These are phyloP conservation scores for Natator depressus DNA, from an alignment of 2,113 vertebrate species.

Conservation along the genomic window DNA sequence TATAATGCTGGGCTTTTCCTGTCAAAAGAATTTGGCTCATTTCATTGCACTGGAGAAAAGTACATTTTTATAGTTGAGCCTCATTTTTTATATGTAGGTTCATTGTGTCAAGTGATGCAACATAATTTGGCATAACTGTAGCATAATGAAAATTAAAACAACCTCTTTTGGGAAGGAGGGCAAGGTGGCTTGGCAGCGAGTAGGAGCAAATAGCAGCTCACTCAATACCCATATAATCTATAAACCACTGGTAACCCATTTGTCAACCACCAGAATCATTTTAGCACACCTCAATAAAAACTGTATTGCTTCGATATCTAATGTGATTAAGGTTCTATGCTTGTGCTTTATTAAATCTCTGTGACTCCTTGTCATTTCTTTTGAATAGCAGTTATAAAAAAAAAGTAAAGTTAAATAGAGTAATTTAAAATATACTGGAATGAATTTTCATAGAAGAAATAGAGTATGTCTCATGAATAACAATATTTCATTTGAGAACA, in stretches of 20 bases:
- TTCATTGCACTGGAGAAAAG: neutral
- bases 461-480: neutral
- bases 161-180: neutral
- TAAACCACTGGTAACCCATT: constrained; percentile 22
- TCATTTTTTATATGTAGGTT: neutral
- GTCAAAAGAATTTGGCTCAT: neutral
- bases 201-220: neutral
- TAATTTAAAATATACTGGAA: constrained; percentile 41
- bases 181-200: neutral
- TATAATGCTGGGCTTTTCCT: neutral
- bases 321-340: constrained; percentile 48
- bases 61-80: neutral
- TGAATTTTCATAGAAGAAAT: neutral
- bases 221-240: neutral
- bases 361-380: constrained; percentile 15
- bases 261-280: constrained; percentile 37
- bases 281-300: constrained; percentile 30
- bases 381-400: neutral
- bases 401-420: neutral
- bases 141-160: neutral
- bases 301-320: constrained; percentile 18
- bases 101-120: neutral
- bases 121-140: neutral
- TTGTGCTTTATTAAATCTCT: constrained; percentile 48
- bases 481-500: neutral